Evolutionary conservation across 2,797 vertebrate genomes (phyloP).

Genomic region (Distichodus sexfasciatus): DNA sequence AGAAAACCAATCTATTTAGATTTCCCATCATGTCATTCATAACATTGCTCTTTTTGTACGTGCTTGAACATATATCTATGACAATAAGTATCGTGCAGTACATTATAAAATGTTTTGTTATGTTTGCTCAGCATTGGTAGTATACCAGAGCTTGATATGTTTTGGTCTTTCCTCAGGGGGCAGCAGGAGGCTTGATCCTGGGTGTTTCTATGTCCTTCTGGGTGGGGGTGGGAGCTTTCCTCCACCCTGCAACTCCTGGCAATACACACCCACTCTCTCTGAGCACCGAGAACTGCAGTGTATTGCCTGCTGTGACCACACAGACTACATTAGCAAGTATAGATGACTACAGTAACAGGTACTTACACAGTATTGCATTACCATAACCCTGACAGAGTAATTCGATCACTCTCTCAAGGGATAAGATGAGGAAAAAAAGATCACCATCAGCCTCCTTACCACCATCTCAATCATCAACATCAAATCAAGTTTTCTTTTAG

Average conservation of each 20-base stretch:
- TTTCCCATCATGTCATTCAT: not conserved
- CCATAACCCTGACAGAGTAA: too few species aligned
- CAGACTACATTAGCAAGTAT: slow-evolving; percentile 21
- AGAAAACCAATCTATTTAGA: too few species aligned
- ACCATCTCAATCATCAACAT: too few species aligned
- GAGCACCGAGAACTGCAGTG: slow-evolving; percentile 63
- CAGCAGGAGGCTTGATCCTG: slow-evolving; percentile 70
- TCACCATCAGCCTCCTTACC: too few species aligned
- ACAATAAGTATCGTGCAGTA: not conserved
- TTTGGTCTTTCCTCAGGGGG: slow-evolving; percentile 68
- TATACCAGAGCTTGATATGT: not conserved
- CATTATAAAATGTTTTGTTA: not conserved
- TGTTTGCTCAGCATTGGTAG: too few species aligned
- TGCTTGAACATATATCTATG: not conserved
- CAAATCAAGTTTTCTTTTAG: too few species aligned
- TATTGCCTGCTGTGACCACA: slow-evolving; percentile 27
- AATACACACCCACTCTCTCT: slow-evolving; percentile 73
- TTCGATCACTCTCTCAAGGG: too few species aligned
- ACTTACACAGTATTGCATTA: too few species aligned
- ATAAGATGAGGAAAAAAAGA: too few species aligned
- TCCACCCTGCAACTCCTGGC: slow-evolving; percentile 68
- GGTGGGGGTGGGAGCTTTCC: slow-evolving; percentile 71
- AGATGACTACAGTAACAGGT: slow-evolving; percentile 25
- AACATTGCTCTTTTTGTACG: not conserved
- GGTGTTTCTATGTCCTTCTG: slow-evolving; percentile 75